Base-by-base conservation (phyloP, 2,797 vertebrate species). In the Astyanax mexicanus region DNA sequence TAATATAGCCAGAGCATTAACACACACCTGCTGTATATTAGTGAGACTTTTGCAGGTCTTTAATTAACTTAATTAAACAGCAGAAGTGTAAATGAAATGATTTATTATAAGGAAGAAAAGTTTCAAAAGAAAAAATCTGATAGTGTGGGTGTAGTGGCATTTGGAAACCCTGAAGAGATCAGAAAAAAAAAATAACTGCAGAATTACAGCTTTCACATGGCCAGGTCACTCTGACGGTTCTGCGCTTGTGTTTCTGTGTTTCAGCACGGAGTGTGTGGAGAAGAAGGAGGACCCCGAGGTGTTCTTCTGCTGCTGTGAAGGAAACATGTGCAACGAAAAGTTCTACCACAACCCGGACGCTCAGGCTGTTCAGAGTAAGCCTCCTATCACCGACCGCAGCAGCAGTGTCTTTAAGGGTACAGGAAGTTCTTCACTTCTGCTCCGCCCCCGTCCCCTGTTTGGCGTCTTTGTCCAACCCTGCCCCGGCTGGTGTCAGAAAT, bases 231-330 rank as follows among this genome's bases (percentile, higher is more conserved):
- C 51, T 66, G 25, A 78, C n/a, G n/a, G 13, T 10, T 74, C 47
- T 45, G n/a, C 25, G 37, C 76, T 17, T 32, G 29, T 32, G 29
- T 32, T 72, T 77, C 71, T 60, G 3, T 69, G n/a, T 29, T 75
- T n/a, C 80, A 98, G 96, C 88, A 94, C 86, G 25, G 95, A 96
- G 65, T 98, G 97, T 84, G 91, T 97, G 80, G 97, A 98, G 88
- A 96, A 88, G 86, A 96, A 95, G 68, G 96, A 96, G 77, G 93
- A 90, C 79, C 96, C 96, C 9, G 96, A 96, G 4, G 95, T 98
- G 11, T 98, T 96, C 86, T 98, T 98, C 91, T 98, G 96, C 87
- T 98, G 97, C 86, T 98, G 97, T 85, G 96, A 98, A 79, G 96
- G 95, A 81, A 96, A 93, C 88, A 90, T 95, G 92, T 98, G 97